phyloP scores from a whole-genome alignment of 2,888 invertebrate genomes.

The Tiliacea aurago region DNA sequence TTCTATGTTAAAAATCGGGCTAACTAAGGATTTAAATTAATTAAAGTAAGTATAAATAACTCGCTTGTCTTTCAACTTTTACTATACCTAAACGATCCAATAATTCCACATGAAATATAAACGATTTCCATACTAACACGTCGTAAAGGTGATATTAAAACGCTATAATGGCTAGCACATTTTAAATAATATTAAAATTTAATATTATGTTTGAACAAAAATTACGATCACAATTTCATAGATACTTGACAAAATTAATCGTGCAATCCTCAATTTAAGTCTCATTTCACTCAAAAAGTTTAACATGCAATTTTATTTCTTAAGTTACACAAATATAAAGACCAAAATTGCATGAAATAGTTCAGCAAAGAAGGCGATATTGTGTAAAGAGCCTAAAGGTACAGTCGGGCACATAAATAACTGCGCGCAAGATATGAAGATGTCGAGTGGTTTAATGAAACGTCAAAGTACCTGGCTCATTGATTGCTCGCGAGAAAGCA shows the following conservation, averaged over 20 bases:
- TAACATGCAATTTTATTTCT: not conserved
- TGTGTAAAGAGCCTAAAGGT: slow-evolving; percentile 77
- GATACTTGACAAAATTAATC: slow-evolving; percentile 51
- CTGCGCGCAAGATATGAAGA: slow-evolving; percentile 85
- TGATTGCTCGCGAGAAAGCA: slow-evolving; percentile 78
- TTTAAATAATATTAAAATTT: slow-evolving; percentile 23
- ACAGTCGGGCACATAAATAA: slow-evolving; percentile 84
- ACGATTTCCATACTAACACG: slow-evolving; percentile 37
- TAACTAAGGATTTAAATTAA: not conserved
- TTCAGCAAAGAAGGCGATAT: slow-evolving; percentile 48
- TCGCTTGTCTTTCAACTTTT: not conserved
- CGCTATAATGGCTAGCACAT: slow-evolving; percentile 7
- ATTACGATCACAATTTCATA: slow-evolving; percentile 38
- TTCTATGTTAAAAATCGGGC: not conserved
- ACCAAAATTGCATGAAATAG: slow-evolving; percentile 18
- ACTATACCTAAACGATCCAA: not conserved
- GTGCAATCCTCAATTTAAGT: slow-evolving; percentile 35
- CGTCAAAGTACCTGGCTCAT: slow-evolving; percentile 86
- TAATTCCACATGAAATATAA: not conserved
- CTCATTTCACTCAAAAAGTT: slow-evolving; percentile 37
- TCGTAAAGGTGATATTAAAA: slow-evolving; percentile 21
- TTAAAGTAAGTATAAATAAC: too few relatives aligned
- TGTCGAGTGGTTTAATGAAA: slow-evolving; percentile 87
- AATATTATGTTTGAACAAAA: slow-evolving; percentile 30
- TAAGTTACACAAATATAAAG: not conserved